Conservation (phyloP, 2,797 vertebrate genomes). For the Macrochelys suwanniensis region DNA sequence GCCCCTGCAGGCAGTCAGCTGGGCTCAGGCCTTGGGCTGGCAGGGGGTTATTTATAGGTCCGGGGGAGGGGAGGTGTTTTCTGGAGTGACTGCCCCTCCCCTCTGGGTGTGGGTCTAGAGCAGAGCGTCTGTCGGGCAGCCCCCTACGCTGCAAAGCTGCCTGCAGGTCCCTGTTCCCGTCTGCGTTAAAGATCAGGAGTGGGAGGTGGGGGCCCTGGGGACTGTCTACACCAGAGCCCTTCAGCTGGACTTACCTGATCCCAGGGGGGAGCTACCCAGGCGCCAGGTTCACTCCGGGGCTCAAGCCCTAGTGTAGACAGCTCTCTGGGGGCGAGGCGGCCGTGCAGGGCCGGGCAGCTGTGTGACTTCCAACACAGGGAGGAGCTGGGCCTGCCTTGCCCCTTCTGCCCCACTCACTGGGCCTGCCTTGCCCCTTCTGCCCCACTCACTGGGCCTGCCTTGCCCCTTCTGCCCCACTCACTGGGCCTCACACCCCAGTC, state of each 20-base stretch:
- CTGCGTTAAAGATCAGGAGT: not conserved
- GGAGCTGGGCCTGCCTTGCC: not conserved
- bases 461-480: not conserved
- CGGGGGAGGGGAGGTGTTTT: no score
- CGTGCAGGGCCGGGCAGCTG: not conserved
- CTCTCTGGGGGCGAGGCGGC: not conserved
- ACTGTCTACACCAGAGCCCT: not conserved
- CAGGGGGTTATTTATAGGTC: no score
- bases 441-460: not conserved
- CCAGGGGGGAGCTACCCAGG: not conserved
- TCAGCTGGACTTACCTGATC: not conserved
- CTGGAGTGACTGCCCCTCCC: no score
- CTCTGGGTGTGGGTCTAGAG: no score
- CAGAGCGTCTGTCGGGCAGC: no score
- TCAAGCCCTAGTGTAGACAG: not conserved
- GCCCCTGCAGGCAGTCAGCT: no score
- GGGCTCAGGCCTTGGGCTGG: no score
- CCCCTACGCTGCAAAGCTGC: not conserved
- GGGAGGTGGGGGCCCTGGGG: not conserved
- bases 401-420: no score
- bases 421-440: no score
- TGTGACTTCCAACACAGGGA: not conserved
- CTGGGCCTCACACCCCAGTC: not conserved
- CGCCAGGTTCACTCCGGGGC: not conserved
- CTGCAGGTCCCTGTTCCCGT: not conserved